These are phyloP conservation scores for Ametastegia equiseti DNA, from an alignment of 2,888 invertebrate genomes.

Conservation along the genomic window DNA sequence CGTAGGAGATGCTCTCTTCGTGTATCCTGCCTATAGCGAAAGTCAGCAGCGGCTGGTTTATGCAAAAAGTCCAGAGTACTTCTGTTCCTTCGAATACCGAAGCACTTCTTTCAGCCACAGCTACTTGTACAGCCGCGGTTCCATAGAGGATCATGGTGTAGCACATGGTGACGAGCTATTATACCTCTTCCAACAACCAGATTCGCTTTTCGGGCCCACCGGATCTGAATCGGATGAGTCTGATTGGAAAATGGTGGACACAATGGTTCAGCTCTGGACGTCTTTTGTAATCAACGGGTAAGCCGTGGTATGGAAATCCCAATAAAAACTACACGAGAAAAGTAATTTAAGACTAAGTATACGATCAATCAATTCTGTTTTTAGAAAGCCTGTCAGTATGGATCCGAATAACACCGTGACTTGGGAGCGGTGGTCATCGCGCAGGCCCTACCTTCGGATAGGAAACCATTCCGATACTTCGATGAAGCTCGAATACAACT, in stretches of 20 bases:
- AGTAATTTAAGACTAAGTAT: background rate
- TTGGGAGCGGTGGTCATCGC: background rate
- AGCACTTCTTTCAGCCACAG: slow-evolving; percentile 47
- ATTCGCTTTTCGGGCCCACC: background rate
- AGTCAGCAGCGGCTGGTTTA: background rate
- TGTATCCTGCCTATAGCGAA: background rate
- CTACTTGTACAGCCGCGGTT: background rate
- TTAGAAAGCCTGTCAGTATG: background rate
- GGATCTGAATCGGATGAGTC: background rate
- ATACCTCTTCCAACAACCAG: background rate
- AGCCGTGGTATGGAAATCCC: background rate
- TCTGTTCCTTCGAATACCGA: background rate
- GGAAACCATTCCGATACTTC: background rate
- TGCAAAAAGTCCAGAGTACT: background rate
- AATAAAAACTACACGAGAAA: too few relatives aligned
- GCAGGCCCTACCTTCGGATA: background rate
- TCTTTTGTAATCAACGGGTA: slow-evolving; percentile 1
- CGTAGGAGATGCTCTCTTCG: background rate
- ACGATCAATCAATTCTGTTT: background rate
- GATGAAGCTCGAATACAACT: background rate
- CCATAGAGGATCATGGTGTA: slow-evolving; percentile 54
- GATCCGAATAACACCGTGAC: background rate
- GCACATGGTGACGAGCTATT: background rate
- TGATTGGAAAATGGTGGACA: background rate
- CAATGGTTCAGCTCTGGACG: background rate